Percentiles rank a stretch among this genome's conserved stretches.
Conservation (phyloP, 2,888 invertebrate genomes). For the Litoditis marina region DNA sequence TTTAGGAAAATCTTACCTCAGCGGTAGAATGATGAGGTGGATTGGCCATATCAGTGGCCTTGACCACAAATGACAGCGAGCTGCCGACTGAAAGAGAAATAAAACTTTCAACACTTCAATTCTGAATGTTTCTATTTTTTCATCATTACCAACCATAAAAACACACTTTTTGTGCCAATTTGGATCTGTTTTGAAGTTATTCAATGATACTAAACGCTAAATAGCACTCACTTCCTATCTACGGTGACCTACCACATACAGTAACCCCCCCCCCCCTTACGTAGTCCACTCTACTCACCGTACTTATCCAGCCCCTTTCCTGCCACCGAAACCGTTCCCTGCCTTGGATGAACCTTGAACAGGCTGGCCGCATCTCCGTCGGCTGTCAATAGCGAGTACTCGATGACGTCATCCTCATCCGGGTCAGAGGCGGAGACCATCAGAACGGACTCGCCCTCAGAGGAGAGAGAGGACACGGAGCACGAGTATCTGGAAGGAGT, state of each 20-base stretch:
- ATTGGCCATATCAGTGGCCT: constrained; percentile 79
- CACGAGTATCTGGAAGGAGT: constrained; percentile 28
- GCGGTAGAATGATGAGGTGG: constrained; percentile 74
- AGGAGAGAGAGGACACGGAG: constrained; percentile 31
- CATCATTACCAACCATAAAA: not conserved
- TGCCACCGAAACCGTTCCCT: constrained; percentile 30
- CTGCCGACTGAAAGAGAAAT: constrained; percentile 73
- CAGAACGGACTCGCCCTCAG: constrained; percentile 42
- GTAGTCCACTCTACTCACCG: no score
- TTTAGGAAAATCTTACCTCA: constrained; percentile 74
- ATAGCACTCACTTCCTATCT: no score
- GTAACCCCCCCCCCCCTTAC: no score
- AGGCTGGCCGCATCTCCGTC: constrained; percentile 17
- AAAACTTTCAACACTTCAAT: not conserved
- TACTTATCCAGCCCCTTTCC: no score
- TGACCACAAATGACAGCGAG: constrained; percentile 82
- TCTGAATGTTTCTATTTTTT: not conserved
- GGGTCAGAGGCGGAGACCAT: constrained; percentile 42
- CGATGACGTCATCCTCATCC: constrained; percentile 30
- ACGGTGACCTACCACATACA: no score
- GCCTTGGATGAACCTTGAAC: constrained; percentile 34
- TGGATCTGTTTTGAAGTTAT: no score
- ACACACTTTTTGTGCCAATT: no score
- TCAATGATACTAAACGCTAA: no score
- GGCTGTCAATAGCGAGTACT: constrained; percentile 28